Percentiles rank a stretch among this genome's conserved stretches.
These are phyloP conservation scores for Galeruca laticollis DNA, from an alignment of 2,888 invertebrate species.

Conservation along the genomic window DNA sequence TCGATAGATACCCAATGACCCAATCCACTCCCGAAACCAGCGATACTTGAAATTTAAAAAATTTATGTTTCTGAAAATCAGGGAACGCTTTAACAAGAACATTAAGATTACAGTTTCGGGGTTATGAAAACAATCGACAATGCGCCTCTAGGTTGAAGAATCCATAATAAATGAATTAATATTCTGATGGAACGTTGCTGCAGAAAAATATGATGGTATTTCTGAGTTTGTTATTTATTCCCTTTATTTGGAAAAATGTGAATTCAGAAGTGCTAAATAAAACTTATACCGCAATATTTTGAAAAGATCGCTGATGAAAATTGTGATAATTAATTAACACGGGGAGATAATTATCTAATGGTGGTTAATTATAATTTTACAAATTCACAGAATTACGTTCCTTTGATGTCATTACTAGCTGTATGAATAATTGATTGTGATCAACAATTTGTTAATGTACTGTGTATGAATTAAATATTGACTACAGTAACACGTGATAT, in stretches of 20 bases:
- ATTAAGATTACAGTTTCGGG: neutral
- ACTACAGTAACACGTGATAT: neutral
- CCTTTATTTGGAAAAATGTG: neutral
- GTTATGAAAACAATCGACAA: neutral
- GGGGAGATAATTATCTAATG: neutral
- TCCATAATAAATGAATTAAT: neutral
- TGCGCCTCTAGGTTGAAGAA: neutral
- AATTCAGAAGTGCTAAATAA: neutral
- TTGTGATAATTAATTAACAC: neutral
- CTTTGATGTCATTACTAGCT: neutral
- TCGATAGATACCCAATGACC: neutral
- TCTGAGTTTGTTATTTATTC: neutral
- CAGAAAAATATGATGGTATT: neutral
- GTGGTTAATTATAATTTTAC: neutral
- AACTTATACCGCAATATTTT: neutral
- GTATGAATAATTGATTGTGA: neutral
- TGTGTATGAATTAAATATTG: neutral
- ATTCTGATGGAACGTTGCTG: neutral
- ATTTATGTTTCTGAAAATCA: neutral
- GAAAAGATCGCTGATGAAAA: neutral
- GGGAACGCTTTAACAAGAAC: neutral
- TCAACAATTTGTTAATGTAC: neutral
- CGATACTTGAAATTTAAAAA: too few relatives aligned
- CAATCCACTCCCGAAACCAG: neutral
- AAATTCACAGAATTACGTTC: neutral